These are phyloP conservation scores for Pluvianellus socialis DNA, from an alignment of 2,113 vertebrate genomes.

Conservation along the genomic window DNA sequence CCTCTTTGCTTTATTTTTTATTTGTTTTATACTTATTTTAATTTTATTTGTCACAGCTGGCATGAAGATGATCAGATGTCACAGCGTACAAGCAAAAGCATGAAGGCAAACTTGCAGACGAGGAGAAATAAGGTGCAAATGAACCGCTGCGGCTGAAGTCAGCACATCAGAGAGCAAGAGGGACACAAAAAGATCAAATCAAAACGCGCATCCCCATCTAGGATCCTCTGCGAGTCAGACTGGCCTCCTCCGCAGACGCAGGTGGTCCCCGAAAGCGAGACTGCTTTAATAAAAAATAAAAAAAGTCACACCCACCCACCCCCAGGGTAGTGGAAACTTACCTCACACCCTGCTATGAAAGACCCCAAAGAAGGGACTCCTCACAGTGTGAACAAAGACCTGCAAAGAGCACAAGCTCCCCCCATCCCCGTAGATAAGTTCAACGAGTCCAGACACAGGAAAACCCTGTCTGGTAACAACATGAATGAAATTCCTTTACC, in stretches of 20 bases:
- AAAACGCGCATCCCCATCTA: neutral
- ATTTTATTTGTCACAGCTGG: neutral
- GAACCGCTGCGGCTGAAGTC: neutral
- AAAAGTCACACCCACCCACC: neutral
- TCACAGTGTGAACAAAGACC: neutral
- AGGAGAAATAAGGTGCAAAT: neutral
- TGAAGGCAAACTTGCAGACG: neutral
- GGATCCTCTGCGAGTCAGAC: neutral
- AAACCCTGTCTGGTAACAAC: conserved; percentile 12
- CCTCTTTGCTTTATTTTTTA: neutral
- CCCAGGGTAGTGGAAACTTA: neutral
- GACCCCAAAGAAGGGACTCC: neutral
- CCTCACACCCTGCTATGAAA: neutral
- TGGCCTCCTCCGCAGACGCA: neutral
- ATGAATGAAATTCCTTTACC: neutral
- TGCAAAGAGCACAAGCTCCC: neutral
- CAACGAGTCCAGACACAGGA: conserved; percentile 49
- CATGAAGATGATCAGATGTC: neutral
- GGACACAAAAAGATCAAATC: neutral
- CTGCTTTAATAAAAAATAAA: neutral
- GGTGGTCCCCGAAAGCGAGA: neutral
- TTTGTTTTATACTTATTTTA: neutral
- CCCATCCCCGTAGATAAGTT: neutral
- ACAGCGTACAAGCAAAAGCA: neutral
- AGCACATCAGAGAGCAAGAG: neutral